phyloP scores from a whole-genome alignment of 2,888 invertebrate species.

The Rhingia rostrata region DNA sequence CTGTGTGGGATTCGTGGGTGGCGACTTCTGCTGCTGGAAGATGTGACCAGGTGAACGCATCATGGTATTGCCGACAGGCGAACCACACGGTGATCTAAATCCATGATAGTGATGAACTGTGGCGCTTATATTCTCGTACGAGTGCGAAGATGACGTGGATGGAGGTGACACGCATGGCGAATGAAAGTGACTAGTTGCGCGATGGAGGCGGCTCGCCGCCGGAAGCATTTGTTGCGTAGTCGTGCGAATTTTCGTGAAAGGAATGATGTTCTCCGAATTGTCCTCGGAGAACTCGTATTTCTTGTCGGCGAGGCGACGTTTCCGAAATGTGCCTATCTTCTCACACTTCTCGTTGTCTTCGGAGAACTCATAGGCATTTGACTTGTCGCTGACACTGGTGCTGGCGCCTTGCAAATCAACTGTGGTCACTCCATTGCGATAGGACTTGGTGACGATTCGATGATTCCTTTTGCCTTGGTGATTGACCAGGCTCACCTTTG shows the following conservation, averaged over 20 bases:
- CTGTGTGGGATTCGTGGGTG: slow-evolving; percentile 80
- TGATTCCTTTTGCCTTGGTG: slow-evolving; percentile 80
- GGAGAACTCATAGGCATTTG: slow-evolving; percentile 90
- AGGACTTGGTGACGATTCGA: slow-evolving; percentile 82
- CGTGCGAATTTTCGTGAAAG: slow-evolving; percentile 81
- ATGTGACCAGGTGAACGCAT: slow-evolving; percentile 81
- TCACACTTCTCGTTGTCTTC: slow-evolving; percentile 93
- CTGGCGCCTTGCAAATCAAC: slow-evolving; percentile 79
- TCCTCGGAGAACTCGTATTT: slow-evolving; percentile 96
- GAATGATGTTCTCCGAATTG: slow-evolving; percentile 86
- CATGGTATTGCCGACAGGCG: slow-evolving; percentile 75
- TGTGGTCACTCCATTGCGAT: slow-evolving; percentile 81
- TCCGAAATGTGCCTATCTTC: slow-evolving; percentile 93
- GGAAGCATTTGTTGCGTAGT: slow-evolving; percentile 72
- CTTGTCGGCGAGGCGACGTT: slow-evolving; percentile 93
- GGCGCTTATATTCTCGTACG: slow-evolving; percentile 49
- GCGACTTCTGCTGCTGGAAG: slow-evolving; percentile 79
- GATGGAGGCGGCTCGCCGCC: slow-evolving; percentile 76
- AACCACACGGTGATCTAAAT: slow-evolving; percentile 79
- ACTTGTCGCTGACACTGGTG: slow-evolving; percentile 85
- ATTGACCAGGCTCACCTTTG: slow-evolving; percentile 77
- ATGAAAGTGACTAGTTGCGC: slow-evolving; percentile 80
- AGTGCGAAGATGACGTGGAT: slow-evolving; percentile 74
- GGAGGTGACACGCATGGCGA: slow-evolving; percentile 83
- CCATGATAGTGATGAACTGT: slow-evolving; percentile 76